Percentiles rank a stretch among this genome's conserved stretches.
These are phyloP conservation scores for Pseudopleuronectes americanus DNA, from an alignment of 2,797 vertebrate genomes.

Conservation along the genomic window DNA sequence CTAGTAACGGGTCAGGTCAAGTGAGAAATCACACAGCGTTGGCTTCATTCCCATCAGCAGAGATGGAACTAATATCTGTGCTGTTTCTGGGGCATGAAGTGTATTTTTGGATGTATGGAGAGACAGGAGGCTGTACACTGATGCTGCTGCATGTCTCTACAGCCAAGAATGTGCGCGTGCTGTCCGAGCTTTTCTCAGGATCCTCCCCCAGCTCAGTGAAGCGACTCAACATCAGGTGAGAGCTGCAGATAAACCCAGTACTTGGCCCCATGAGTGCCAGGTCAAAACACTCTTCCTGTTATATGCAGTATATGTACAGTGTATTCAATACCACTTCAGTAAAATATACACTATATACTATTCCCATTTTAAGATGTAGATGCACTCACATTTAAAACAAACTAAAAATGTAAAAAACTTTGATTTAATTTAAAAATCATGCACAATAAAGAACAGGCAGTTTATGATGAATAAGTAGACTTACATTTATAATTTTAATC, in stretches of 20 bases:
- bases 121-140: constrained; percentile 28
- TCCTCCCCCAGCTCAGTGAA: constrained; percentile 84
- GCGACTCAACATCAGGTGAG: constrained; percentile 90
- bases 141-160: constrained; percentile 55
- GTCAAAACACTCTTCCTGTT: neutral
- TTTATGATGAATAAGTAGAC: no score
- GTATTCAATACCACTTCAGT: neutral
- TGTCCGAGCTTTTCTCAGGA: constrained; percentile 90
- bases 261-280: no score
- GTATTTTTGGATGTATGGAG: neutral
- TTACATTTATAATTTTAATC: no score
- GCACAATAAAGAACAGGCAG: no score
- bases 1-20: neutral
- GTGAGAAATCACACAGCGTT: neutral
- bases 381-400: no score
- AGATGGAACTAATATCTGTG: neutral
- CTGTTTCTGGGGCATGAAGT: neutral
- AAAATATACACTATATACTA: neutral
- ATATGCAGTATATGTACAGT: neutral
- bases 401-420: no score
- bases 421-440: no score
- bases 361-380: no score
- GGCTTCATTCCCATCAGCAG: neutral
- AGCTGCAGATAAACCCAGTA: neutral
- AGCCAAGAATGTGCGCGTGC: constrained; percentile 81